Evolutionary conservation across 1,140 invertebrate genomes (phyloP), one percentile per base, ranked within the genome.

Genomic region (Drosophila auraria): DNA sequence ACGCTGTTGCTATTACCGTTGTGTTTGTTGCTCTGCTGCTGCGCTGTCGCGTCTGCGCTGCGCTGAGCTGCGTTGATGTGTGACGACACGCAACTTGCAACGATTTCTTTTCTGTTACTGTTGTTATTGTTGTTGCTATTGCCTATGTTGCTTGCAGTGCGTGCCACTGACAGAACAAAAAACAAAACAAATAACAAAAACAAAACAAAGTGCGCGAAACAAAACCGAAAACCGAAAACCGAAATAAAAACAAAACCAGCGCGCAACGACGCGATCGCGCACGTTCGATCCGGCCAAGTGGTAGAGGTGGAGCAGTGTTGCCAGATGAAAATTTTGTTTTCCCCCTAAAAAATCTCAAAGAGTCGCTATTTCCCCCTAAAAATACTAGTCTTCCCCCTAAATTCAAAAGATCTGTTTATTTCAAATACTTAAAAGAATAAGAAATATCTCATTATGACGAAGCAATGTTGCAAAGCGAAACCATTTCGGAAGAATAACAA

Each of bases 1-100:
- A 40, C 36, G 23, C 56, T 58, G 56, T 58, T 44, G 36, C 42
- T 30, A 64, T 64, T 68, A 68, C 64, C 64, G 64, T 68, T 68
- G 64, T 17, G 38, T 42, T 60, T 61, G 44, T 40, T 61, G 57
- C n/a, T 63, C 23, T 59, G 45, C 23, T 27, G 47, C 30, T 72
- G 66, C 68, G 68, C 23, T 60, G 59, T 60, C 25, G 64, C 57
- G 36, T n/a, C 38, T 71, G 54, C 71, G 71, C 59, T 42, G 42
- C 15, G 27, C 27, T 30, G 5, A 5, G 38, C 36, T 20, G 64
- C 68, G 56, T 4, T 66, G 70, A 40, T 47, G 38, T 71, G 56
- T 69, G 66, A 72, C 66, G 70, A 23, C 65, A 61, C 66, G 66
- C 71, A 61, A 61, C 66, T 38, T 30, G 56, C 54, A 59, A 50